Evolutionary conservation across 2,888 invertebrate genomes (phyloP), one percentile per base, ranked within the genome.

Genomic region (Leptopterna dolabrata): DNA sequence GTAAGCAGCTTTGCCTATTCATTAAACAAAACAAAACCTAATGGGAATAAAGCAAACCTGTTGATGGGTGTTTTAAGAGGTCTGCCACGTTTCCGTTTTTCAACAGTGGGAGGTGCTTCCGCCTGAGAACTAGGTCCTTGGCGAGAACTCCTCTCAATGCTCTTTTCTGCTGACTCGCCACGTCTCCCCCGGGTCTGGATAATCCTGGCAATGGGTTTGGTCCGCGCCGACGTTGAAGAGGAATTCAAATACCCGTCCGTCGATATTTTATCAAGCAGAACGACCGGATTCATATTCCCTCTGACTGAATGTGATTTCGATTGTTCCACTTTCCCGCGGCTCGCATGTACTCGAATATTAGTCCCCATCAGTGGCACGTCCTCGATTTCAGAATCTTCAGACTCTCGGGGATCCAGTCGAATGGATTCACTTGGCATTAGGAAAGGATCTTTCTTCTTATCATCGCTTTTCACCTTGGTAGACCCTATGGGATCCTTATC

Each of bases 281-380:
- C 73, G 29, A 76, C 19, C 41, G 73, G 73, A 76, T 76, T 76
- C 73, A 76, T 76, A 19, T 76, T 76, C n/a, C 73, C 73, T 41
- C 14, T 76, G 16, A 76, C 16, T 0, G 30, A n/a, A 19, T 36
- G 73, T 36, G 41, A 41, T 41, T 41, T 76, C 36, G 73, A n/a
- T 29, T 41, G 73, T 76, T 76, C 73, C 19, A 36, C 41, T 41
- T 76, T 76, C 14, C 73, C 73, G 14, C 36, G 16, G 30, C n/a
- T 36, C 16, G 36, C 19, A n/a, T 45, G 78, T 0, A 78, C 24
- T 43, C 78, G 14, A 45, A 78, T 45, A 45, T 45, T 41, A 3
- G 43, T 78, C 6, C 78, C 78, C 45, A 78, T 78, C n/a, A 78
- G 19, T 24, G 78, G 78, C 27, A 78, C 78, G 19, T 78, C 78